Conservation (phyloP, 2,797 vertebrate species). For the Phrynocephalus forsythii region DNA sequence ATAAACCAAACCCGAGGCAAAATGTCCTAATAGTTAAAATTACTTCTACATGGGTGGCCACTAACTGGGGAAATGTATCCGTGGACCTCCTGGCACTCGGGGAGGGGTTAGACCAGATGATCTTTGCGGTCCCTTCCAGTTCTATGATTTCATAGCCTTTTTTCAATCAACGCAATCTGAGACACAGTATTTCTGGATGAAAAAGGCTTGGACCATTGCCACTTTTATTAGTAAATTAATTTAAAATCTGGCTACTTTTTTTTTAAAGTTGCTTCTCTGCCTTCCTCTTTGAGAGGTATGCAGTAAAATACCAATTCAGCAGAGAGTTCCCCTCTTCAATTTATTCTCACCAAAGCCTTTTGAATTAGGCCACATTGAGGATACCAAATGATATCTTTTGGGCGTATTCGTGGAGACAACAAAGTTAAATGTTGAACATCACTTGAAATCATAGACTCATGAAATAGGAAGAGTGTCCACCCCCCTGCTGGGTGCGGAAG, state of each 20-base stretch:
- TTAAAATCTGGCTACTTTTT: neutral
- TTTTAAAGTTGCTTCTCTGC: neutral
- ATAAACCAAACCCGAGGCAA: neutral
- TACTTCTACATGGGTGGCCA: neutral
- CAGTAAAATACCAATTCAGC: too few species aligned
- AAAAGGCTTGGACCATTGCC: neutral
- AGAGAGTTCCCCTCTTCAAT: too few species aligned
- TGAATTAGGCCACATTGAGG: too few species aligned
- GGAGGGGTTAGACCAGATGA: neutral
- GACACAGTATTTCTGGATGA: neutral
- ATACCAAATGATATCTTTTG: too few species aligned
- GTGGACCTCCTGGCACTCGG: neutral
- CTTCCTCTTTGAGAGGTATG: neutral
- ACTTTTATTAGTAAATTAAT: neutral
- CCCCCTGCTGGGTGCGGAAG: too few species aligned
- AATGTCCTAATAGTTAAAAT: neutral
- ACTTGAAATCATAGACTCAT: too few species aligned
- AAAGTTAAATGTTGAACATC: too few species aligned
- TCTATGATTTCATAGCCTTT: neutral
- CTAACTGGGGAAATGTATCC: neutral
- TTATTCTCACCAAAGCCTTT: too few species aligned
- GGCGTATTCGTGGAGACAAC: too few species aligned
- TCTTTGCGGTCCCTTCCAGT: neutral
- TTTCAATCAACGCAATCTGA: neutral
- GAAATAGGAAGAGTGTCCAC: too few species aligned